Evolutionary conservation across 1,140 invertebrate genomes (phyloP).

Genomic region (Vanessa tameamea): DNA sequence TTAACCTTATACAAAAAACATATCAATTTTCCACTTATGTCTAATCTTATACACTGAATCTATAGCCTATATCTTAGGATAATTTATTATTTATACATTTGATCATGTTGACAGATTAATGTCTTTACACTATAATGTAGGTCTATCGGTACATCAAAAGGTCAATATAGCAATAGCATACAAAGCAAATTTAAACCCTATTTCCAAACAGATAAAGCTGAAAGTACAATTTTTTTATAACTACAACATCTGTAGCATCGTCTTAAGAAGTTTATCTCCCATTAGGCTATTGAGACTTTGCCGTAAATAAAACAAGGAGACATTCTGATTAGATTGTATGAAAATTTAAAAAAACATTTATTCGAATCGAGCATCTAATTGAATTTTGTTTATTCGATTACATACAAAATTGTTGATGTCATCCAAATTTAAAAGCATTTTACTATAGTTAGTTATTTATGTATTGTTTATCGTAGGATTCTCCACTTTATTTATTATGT

Average conservation of each 20-base stretch:
- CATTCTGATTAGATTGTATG: slow-evolving; percentile 34
- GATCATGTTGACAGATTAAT: slow-evolving; percentile 24
- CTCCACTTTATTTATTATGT: slow-evolving; percentile 9
- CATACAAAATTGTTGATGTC: slow-evolving; percentile 35
- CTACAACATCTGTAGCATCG: background rate
- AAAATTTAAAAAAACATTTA: slow-evolving; percentile 29
- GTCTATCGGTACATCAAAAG: slow-evolving; percentile 5
- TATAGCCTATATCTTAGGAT: background rate
- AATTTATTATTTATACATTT: background rate
- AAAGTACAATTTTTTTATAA: background rate
- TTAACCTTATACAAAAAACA: too few relatives aligned
- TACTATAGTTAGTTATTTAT: slow-evolving; percentile 26
- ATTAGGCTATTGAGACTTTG: slow-evolving; percentile 30
- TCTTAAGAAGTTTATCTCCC: slow-evolving; percentile 27
- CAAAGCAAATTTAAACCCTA: slow-evolving; percentile 2
- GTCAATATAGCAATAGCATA: background rate
- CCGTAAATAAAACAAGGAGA: slow-evolving; percentile 32
- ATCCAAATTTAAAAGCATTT: slow-evolving; percentile 40
- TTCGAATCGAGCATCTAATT: slow-evolving; percentile 34
- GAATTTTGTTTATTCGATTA: slow-evolving; percentile 30
- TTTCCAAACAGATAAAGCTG: background rate
- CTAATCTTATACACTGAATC: too few relatives aligned
- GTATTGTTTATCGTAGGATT: slow-evolving; percentile 19
- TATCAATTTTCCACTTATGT: too few relatives aligned
- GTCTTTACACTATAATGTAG: slow-evolving; percentile 20